phyloP scores from a whole-genome alignment of 2,888 invertebrate species.

The Liodrosophila aerea region DNA sequence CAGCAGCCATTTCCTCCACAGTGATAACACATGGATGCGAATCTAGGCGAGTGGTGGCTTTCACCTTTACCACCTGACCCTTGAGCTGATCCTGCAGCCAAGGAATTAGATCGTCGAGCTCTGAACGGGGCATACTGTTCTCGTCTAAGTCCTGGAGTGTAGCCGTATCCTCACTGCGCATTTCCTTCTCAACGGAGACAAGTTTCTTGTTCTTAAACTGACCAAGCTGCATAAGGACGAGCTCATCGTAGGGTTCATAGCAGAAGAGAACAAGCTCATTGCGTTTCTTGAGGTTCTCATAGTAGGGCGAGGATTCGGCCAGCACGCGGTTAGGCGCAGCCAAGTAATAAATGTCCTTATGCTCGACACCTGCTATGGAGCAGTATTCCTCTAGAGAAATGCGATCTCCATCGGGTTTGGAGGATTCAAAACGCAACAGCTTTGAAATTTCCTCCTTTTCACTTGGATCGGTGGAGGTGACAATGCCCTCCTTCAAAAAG shows the following conservation, averaged over 20 bases:
- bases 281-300: slow-evolving; percentile 93
- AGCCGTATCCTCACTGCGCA: slow-evolving; percentile 87
- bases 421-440: slow-evolving; percentile 95
- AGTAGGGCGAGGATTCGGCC: slow-evolving; percentile 97
- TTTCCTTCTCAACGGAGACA: slow-evolving; percentile 96
- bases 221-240: slow-evolving; percentile 94
- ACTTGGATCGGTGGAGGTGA: slow-evolving; percentile 89
- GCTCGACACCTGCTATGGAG: slow-evolving; percentile 86
- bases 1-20: slow-evolving; percentile 98
- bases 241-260: slow-evolving; percentile 98
- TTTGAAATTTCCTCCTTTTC: slow-evolving; percentile 96
- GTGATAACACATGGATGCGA: slow-evolving; percentile 97
- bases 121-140: slow-evolving; percentile 88
- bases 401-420: slow-evolving; percentile 85
- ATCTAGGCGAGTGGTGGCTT: slow-evolving; percentile 92
- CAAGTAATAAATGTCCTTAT: slow-evolving; percentile 94
- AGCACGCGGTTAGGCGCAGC: slow-evolving; percentile 96
- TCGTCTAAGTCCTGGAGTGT: slow-evolving; percentile 85
- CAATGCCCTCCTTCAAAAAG: slow-evolving; percentile 97
- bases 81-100: slow-evolving; percentile 90
- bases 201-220: slow-evolving; percentile 88
- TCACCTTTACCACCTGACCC: slow-evolving; percentile 91
- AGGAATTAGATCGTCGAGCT: slow-evolving; percentile 90
- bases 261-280: slow-evolving; percentile 96
- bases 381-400: slow-evolving; percentile 92